A percentile compares a stretch with the other conserved stretches of the same genome.
Conservation (phyloP, 2,888 invertebrate genomes). For the Lasioglossum zephyrum region DNA sequence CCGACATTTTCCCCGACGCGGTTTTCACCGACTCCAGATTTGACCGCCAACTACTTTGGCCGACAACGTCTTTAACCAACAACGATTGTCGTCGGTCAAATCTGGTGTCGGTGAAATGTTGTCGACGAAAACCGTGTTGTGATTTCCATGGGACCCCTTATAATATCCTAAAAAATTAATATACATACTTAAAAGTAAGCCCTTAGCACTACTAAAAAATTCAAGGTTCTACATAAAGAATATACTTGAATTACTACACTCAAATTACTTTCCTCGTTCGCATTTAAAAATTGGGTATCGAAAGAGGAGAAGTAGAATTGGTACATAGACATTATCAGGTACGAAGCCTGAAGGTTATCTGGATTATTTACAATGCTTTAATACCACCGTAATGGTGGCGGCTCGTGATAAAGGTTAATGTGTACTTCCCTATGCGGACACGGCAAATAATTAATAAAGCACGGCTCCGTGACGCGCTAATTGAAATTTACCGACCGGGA, state of each 20-base stretch:
- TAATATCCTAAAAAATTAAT: too few relatives aligned
- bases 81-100: too few relatives aligned
- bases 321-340: conserved; percentile 11
- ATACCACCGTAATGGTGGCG: conserved; percentile 17
- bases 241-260: too few relatives aligned
- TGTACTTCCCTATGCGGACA: neutral
- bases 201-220: too few relatives aligned
- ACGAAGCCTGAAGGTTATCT: conserved; percentile 15
- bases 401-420: conserved; percentile 25
- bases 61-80: too few relatives aligned
- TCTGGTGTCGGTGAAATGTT: too few relatives aligned
- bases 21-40: too few relatives aligned
- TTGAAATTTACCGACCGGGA: conserved; percentile 16
- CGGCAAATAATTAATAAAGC: conserved; percentile 35
- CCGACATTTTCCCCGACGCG: too few relatives aligned
- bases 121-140: too few relatives aligned
- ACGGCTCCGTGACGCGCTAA: conserved; percentile 3
- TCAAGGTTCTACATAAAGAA: too few relatives aligned
- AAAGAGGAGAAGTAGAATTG: neutral
- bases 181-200: neutral
- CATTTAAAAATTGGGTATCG: neutral
- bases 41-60: too few relatives aligned
- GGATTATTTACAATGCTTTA: conserved; percentile 45
- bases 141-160: too few relatives aligned
- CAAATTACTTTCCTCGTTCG: neutral